Conservation (phyloP, 2,888 invertebrate species). For the Sisyra nigra region DNA sequence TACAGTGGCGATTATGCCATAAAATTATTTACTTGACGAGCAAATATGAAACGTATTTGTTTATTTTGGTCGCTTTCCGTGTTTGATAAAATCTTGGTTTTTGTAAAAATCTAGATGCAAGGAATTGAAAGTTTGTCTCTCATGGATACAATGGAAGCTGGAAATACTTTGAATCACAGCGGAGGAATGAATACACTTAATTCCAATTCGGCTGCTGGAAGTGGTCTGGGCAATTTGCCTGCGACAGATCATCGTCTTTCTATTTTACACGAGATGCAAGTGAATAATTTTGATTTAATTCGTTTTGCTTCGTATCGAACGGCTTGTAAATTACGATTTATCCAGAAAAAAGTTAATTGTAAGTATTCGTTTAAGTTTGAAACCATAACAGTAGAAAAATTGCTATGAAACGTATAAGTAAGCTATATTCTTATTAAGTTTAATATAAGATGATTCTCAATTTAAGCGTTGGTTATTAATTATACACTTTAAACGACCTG, state of each 20-base stretch:
- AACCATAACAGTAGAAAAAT: too few species aligned
- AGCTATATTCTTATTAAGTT: too few species aligned
- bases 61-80: background rate
- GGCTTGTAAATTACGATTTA: slow-evolving; percentile 91
- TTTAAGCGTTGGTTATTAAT: too few species aligned
- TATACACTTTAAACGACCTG: too few species aligned
- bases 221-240: slow-evolving; percentile 21
- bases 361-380: too few species aligned
- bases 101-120: slow-evolving; percentile 1
- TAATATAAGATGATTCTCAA: too few species aligned
- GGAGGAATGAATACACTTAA: background rate
- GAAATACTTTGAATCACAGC: background rate
- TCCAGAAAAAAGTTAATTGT: slow-evolving; percentile 96
- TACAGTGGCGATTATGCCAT: too few species aligned
- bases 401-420: too few species aligned
- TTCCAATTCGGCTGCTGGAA: too few species aligned
- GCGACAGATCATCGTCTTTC: slow-evolving; percentile 49
- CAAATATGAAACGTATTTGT: too few species aligned
- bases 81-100: background rate
- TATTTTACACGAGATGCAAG: slow-evolving; percentile 69
- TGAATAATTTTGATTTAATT: slow-evolving; percentile 90
- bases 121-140: slow-evolving; percentile 2
- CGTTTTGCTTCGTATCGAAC: slow-evolving; percentile 96
- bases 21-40: too few species aligned
- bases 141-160: slow-evolving; percentile 1